phyloP scores from a whole-genome alignment of 1,140 invertebrate genomes.

The Drosophila neocordata region DNA sequence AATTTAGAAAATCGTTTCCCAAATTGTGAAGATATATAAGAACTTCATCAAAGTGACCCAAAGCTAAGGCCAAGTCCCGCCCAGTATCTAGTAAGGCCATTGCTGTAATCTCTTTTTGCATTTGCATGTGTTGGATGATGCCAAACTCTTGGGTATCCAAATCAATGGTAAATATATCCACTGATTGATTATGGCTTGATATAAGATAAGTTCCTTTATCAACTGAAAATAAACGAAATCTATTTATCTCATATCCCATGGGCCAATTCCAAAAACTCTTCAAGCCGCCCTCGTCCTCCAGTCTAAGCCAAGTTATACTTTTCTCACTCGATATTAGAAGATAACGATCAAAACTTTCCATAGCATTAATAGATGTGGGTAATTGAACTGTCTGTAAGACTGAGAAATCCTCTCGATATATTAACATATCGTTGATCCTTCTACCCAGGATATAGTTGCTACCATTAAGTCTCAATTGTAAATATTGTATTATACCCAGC shows the following conservation, averaged over 20 bases:
- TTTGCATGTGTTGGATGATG: constrained; percentile 64
- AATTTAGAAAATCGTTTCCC: constrained; percentile 17
- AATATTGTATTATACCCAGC: constrained; percentile 58
- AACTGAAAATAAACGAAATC: constrained; percentile 46
- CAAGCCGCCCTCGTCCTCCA: neutral
- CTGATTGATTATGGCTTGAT: constrained; percentile 34
- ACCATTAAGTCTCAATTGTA: constrained; percentile 54
- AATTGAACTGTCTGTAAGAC: neutral
- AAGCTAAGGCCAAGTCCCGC: constrained; percentile 61
- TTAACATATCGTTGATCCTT: neutral
- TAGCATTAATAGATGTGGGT: neutral
- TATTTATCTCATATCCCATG: neutral
- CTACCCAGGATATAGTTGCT: constrained; percentile 31
- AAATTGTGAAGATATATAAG: constrained; percentile 57
- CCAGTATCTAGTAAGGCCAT: constrained; percentile 65
- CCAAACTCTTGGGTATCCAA: constrained; percentile 62
- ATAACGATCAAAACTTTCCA: neutral
- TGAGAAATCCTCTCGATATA: neutral
- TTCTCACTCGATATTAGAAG: neutral
- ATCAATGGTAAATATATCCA: constrained; percentile 69
- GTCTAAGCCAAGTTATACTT: neutral
- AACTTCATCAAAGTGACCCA: constrained; percentile 60
- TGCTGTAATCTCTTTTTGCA: constrained; percentile 41
- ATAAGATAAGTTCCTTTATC: constrained; percentile 49
- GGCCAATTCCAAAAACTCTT: neutral